phyloP scores from a whole-genome alignment of 64 coral and sea anemone genomes.

The Orbicella faveolata region DNA sequence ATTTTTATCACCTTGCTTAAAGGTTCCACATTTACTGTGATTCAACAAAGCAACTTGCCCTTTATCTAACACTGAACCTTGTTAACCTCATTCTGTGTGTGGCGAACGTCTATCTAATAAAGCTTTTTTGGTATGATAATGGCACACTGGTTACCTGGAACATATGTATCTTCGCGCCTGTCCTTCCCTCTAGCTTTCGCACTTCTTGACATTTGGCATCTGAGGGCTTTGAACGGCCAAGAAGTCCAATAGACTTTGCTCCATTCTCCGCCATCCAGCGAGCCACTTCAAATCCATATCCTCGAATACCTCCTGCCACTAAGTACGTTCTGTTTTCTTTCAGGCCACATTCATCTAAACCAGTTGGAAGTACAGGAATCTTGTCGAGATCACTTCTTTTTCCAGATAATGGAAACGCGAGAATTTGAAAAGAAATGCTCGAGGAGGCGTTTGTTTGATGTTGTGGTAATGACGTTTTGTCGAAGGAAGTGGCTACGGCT shows the following conservation, averaged over 20 bases:
- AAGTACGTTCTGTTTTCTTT: slow-evolving; percentile 63
- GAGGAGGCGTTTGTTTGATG: background rate
- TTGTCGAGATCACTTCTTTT: background rate
- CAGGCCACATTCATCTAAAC: slow-evolving; percentile 53
- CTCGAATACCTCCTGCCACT: slow-evolving; percentile 61
- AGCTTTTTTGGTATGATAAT: too few species aligned
- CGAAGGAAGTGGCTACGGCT: background rate
- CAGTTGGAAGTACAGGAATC: background rate
- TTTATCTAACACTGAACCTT: too few species aligned
- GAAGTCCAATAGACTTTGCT: slow-evolving; percentile 51
- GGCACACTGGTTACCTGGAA: slow-evolving; percentile 18
- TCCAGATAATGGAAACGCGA: background rate
- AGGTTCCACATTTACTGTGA: background rate
- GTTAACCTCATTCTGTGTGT: too few species aligned
- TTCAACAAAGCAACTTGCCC: too few species aligned
- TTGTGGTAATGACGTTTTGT: background rate
- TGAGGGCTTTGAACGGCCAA: slow-evolving; percentile 48
- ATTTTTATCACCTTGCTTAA: background rate
- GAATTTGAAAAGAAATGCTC: background rate
- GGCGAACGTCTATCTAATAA: too few species aligned
- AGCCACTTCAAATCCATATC: slow-evolving; percentile 82
- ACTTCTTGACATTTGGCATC: slow-evolving; percentile 57
- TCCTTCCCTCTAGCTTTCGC: slow-evolving; percentile 30
- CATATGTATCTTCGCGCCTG: slow-evolving; percentile 46
- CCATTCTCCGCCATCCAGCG: slow-evolving; percentile 66